These are phyloP conservation scores for Pteronotus mesoamericanus DNA, from an alignment of 2,797 vertebrate genomes.

Conservation along the genomic window DNA sequence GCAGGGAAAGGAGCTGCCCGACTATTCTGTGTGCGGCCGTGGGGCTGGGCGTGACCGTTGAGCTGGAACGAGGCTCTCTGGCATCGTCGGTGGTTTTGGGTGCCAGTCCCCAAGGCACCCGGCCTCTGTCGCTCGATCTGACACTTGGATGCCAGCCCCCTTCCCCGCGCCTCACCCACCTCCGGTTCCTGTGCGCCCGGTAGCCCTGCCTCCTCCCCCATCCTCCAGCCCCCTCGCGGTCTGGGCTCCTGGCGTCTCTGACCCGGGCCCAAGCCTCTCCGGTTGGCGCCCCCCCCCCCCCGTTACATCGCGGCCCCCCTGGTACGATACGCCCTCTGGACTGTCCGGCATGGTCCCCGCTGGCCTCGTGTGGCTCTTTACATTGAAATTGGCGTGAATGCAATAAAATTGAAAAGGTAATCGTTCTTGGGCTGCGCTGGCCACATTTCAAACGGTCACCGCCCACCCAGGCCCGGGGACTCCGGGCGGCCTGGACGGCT, in stretches of 20 bases:
- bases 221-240: rapidly evolving
- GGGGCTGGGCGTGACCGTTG: rapidly evolving
- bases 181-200: not conserved
- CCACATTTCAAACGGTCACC: not conserved
- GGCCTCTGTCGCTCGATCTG: not conserved
- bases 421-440: not conserved
- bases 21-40: rapidly evolving
- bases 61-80: rapidly evolving
- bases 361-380: not conserved
- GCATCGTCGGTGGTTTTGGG: rapidly evolving
- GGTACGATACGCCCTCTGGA: rapidly evolving
- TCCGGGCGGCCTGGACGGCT: not conserved
- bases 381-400: not conserved
- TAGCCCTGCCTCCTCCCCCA: rapidly evolving
- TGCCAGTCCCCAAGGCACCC: not conserved
- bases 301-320: rapidly evolving
- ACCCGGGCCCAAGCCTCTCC: not conserved
- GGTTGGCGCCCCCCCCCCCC: rapidly evolving
- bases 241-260: not conserved
- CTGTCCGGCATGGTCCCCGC: not conserved
- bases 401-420: not conserved
- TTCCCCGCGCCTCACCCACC: not conserved
- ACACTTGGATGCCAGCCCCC: rapidly evolving
- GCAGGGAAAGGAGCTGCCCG: rapidly evolving
- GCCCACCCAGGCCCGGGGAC: rapidly evolving